phyloP scores from a whole-genome alignment of 2,888 invertebrate genomes.

The Corythucha ciliata region DNA sequence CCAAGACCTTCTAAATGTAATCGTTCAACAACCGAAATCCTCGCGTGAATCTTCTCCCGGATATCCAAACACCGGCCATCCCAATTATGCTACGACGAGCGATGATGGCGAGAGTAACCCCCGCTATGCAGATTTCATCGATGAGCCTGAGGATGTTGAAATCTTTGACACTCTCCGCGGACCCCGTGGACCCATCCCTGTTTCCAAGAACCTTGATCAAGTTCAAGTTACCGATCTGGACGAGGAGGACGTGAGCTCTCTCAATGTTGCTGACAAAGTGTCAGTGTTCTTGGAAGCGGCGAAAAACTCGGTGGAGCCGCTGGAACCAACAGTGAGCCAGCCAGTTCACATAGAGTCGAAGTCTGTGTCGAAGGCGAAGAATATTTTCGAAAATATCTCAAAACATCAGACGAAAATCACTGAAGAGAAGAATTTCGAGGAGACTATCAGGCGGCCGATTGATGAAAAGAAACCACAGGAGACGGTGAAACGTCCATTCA shows the following conservation, averaged over 20 bases:
- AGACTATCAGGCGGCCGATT: no score
- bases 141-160: slow-evolving; percentile 59
- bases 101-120: slow-evolving; percentile 48
- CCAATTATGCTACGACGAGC: slow-evolving; percentile 49
- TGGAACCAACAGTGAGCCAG: slow-evolving; percentile 35
- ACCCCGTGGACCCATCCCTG: slow-evolving; percentile 21
- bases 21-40: slow-evolving; percentile 48
- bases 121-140: slow-evolving; percentile 63
- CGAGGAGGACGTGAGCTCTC: slow-evolving; percentile 31
- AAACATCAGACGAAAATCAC: no score
- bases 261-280: slow-evolving; percentile 52
- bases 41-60: slow-evolving; percentile 67
- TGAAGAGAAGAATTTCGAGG: no score
- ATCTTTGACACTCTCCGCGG: slow-evolving; percentile 27
- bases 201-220: slow-evolving; percentile 17
- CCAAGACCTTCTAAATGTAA: slow-evolving; percentile 34
- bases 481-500: no score
- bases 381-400: slow-evolving; percentile 58
- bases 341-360: slow-evolving; percentile 25
- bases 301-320: slow-evolving; percentile 28
- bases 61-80: slow-evolving; percentile 52
- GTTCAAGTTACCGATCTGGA: slow-evolving; percentile 37
- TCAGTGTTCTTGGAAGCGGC: slow-evolving; percentile 46
- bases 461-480: no score
- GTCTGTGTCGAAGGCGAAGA: slow-evolving; percentile 49